phyloP scores from a whole-genome alignment of 2,797 vertebrate genomes.

The Oreonectes daqikongensis region DNA sequence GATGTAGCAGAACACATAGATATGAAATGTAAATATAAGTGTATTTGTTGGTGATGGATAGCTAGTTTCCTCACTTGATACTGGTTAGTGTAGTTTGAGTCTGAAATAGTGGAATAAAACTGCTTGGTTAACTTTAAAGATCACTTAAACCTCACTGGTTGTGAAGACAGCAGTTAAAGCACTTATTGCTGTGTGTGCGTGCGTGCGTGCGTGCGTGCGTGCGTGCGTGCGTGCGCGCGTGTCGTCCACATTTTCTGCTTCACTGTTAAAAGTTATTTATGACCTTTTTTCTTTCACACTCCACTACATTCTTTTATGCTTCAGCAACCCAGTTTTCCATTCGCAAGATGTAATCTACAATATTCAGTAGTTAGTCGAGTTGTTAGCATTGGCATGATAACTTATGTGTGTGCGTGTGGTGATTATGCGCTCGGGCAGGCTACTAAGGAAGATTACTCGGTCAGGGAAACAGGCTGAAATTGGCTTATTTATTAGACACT shows the following conservation, averaged over 20 bases:
- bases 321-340: slow-evolving; percentile 68
- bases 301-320: slow-evolving; percentile 78
- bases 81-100: background rate
- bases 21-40: background rate
- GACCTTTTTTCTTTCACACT: slow-evolving; percentile 83
- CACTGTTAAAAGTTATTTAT: slow-evolving; percentile 85
- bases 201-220: slow-evolving; percentile 16
- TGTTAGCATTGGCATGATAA: slow-evolving; percentile 69
- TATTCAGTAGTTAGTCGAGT: slow-evolving; percentile 67
- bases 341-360: slow-evolving; percentile 74
- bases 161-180: slow-evolving; percentile 69
- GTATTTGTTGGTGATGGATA: background rate
- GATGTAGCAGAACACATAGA: background rate
- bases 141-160: slow-evolving; percentile 49
- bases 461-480: slow-evolving; percentile 57
- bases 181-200: slow-evolving; percentile 55
- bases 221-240: slow-evolving; percentile 22
- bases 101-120: slow-evolving; percentile 20
- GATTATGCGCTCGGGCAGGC: slow-evolving; percentile 61
- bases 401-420: slow-evolving; percentile 54
- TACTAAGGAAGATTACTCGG: slow-evolving; percentile 33
- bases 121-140: slow-evolving; percentile 47
- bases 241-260: slow-evolving; percentile 79
- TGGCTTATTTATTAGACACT: slow-evolving; percentile 58
- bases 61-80: slow-evolving; percentile 13